A percentile compares a stretch with the other conserved stretches of the same genome.
phyloP scores from a whole-genome alignment of 2,113 vertebrate species.

The Otocyon megalotis region DNA sequence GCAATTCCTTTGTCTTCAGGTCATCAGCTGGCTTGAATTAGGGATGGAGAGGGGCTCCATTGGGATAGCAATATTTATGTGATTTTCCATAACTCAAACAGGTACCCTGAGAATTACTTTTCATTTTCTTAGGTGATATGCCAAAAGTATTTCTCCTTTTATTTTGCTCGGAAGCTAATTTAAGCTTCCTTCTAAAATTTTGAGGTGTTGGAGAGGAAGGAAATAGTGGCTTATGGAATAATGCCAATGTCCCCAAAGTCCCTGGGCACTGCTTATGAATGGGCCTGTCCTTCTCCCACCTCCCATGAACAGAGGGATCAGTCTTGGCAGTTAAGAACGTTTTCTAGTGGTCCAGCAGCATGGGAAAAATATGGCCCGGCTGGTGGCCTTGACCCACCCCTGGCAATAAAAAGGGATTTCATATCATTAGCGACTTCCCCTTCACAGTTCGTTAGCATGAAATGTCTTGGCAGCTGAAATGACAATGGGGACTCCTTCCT shows the following conservation, averaged over 20 bases:
- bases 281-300: background rate
- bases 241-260: background rate
- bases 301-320: background rate
- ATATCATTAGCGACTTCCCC: slow-evolving; percentile 70
- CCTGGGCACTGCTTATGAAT: background rate
- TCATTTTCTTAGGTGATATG: slow-evolving; percentile 51
- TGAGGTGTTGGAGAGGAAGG: background rate
- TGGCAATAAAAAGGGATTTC: slow-evolving; percentile 72
- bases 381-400: slow-evolving; percentile 58
- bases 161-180: slow-evolving; percentile 40
- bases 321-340: background rate
- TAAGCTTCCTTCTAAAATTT: slow-evolving; percentile 18
- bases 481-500: slow-evolving; percentile 65
- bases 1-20: background rate
- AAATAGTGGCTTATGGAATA: background rate
- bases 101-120: slow-evolving; percentile 51
- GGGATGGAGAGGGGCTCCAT: background rate
- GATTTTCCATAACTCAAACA: slow-evolving; percentile 50
- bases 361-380: background rate
- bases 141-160: slow-evolving; percentile 45
- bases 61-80: slow-evolving; percentile 48
- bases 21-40: slow-evolving; percentile 25
- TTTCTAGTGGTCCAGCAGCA: background rate
- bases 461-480: slow-evolving; percentile 74
- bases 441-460: slow-evolving; percentile 76